Evolutionary conservation across 2,797 vertebrate species (phyloP).

Genomic region (Ptychobarbus kaznakovi): DNA sequence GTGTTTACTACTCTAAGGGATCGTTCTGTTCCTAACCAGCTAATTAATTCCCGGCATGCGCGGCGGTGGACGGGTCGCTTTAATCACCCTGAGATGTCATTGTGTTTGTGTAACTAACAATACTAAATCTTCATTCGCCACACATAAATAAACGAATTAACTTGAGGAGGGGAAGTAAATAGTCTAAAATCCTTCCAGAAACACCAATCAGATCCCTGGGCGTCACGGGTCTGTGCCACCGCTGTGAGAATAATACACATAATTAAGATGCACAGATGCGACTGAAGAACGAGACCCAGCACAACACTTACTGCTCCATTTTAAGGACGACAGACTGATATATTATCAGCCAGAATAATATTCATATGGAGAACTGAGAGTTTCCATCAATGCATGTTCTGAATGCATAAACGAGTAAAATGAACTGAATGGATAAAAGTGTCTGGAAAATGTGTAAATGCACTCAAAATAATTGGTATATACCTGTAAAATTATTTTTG

Average conservation of each 20-base stretch:
- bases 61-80: constrained; percentile 58
- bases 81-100: constrained; percentile 68
- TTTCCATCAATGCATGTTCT: background rate
- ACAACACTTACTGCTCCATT: no score
- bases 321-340: background rate
- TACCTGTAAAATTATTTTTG: background rate
- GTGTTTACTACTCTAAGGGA: constrained; percentile 12
- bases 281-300: background rate
- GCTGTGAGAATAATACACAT: constrained; percentile 70
- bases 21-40: constrained; percentile 50
- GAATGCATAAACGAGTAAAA: background rate
- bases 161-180: constrained; percentile 60
- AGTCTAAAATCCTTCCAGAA: constrained; percentile 63
- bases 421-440: background rate
- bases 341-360: background rate
- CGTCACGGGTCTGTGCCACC: constrained; percentile 63
- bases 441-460: background rate
- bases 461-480: background rate
- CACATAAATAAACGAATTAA: constrained; percentile 78
- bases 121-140: constrained; percentile 72
- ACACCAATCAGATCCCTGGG: constrained; percentile 71
- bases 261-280: constrained; percentile 59
- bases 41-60: constrained; percentile 70
- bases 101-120: constrained; percentile 73
- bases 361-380: background rate